phyloP scores from a whole-genome alignment of 1,140 invertebrate genomes.

The Carcinoscorpius rotundicauda region DNA sequence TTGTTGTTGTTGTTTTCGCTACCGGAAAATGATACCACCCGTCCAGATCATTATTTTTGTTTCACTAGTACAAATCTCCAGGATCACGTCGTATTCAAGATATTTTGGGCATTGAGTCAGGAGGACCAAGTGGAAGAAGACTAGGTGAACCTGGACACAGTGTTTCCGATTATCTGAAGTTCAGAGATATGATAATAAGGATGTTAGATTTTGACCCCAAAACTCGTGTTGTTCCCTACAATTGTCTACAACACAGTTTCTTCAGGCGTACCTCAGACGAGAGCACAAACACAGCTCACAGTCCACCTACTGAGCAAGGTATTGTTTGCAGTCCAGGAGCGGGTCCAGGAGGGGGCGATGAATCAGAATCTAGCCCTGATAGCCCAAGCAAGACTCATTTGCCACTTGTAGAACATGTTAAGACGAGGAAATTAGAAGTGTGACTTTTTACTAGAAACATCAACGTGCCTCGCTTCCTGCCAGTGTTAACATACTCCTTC shows the following conservation, averaged over 20 bases:
- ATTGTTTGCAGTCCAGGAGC: constrained; percentile 4
- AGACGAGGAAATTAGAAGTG: too few relatives aligned
- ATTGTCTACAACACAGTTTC: constrained; percentile 94
- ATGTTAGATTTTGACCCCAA: constrained; percentile 99
- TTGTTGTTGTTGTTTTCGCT: too few relatives aligned
- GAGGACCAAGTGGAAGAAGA: constrained; percentile 81
- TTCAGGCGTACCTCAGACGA: constrained; percentile 86
- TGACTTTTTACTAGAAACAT: too few relatives aligned
- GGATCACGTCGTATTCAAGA: constrained; percentile 38
- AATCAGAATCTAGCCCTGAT: not conserved
- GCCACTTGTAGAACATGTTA: too few relatives aligned
- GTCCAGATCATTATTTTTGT: too few relatives aligned
- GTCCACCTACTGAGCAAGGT: constrained; percentile 40
- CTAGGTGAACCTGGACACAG: constrained; percentile 89
- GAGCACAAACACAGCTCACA: constrained; percentile 65
- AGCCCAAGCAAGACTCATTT: too few relatives aligned
- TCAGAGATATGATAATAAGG: constrained; percentile 93
- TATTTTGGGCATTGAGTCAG: constrained; percentile 64
- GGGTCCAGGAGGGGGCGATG: constrained; percentile 4
- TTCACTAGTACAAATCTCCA: constrained; percentile 48
- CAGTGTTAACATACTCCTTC: too few relatives aligned
- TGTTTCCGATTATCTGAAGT: constrained; percentile 94
- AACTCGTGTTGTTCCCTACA: constrained; percentile 89
- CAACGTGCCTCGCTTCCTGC: too few relatives aligned
- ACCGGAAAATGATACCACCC: too few relatives aligned